These are phyloP conservation scores for Pteria penguin DNA, from an alignment of 2,888 invertebrate species.

Conservation along the genomic window DNA sequence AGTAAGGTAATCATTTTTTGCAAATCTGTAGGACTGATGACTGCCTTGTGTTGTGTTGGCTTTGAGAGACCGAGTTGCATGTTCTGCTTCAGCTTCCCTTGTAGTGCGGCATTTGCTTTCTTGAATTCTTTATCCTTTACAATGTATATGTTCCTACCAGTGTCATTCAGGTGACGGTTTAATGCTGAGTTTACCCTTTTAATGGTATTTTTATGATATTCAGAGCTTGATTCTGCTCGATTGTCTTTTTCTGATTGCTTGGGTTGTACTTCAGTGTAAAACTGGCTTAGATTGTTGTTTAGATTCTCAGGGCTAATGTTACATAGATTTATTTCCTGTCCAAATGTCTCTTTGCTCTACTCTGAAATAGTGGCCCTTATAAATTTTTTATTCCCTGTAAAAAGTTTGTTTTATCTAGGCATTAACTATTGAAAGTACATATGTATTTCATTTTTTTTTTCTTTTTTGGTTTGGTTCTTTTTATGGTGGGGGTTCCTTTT, in stretches of 20 bases:
- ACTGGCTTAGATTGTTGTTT: neutral
- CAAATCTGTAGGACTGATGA: conserved; percentile 10
- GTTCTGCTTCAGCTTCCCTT: conserved; percentile 15
- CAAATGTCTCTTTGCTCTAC: conserved; percentile 3
- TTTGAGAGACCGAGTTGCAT: conserved; percentile 1
- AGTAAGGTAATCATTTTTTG: conserved; percentile 10
- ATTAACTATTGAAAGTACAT: too few relatives aligned
- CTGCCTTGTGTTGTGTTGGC: conserved; percentile 19
- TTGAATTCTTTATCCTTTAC: conserved; percentile 17
- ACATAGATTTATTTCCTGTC: neutral
- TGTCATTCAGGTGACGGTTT: conserved; percentile 20
- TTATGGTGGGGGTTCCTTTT: too few relatives aligned
- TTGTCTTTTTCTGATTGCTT: neutral
- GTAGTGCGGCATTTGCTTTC: conserved; percentile 19
- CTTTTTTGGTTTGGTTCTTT: too few relatives aligned
- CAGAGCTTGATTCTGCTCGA: neutral
- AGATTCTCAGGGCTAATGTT: neutral
- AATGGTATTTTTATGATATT: conserved; percentile 6
- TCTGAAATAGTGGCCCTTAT: too few relatives aligned
- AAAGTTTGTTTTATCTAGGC: too few relatives aligned
- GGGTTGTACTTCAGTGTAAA: conserved; percentile 10
- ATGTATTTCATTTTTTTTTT: too few relatives aligned
- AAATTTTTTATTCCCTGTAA: too few relatives aligned
- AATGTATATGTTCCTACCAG: conserved; percentile 18
- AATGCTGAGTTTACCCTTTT: conserved; percentile 24